phyloP scores from a whole-genome alignment of 2,888 invertebrate species.

The Cantharis flavilabris region DNA sequence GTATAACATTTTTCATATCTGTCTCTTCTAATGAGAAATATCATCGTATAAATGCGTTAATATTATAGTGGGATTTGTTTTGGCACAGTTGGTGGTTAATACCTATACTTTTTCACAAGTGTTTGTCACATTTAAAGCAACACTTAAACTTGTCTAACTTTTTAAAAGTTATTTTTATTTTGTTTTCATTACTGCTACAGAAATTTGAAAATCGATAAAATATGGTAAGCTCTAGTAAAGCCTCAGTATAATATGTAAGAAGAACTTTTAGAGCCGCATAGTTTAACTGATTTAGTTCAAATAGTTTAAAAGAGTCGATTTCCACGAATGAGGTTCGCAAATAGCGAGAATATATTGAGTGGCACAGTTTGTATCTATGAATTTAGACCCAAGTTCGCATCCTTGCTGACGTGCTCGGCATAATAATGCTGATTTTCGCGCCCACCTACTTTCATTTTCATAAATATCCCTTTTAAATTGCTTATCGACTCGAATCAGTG shows the following conservation, averaged over 20 bases:
- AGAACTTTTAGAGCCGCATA: constrained; percentile 41
- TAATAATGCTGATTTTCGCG: constrained; percentile 43
- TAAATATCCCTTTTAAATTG: constrained; percentile 51
- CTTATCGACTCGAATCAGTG: constrained; percentile 47
- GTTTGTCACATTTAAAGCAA: constrained; percentile 21
- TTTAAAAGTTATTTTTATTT: background rate
- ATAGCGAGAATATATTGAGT: constrained; percentile 46
- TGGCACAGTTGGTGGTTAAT: constrained; percentile 40
- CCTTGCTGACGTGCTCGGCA: constrained; percentile 47
- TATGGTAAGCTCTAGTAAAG: background rate
- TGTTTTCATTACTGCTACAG: background rate
- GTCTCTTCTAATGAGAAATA: constrained; percentile 38
- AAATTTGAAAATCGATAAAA: background rate
- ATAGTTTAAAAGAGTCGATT: constrained; percentile 45
- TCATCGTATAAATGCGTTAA: constrained; percentile 37
- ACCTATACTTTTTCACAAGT: constrained; percentile 40
- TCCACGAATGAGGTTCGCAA: constrained; percentile 45
- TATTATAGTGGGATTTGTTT: constrained; percentile 36
- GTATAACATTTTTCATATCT: constrained; percentile 30
- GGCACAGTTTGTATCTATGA: constrained; percentile 45
- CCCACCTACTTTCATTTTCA: constrained; percentile 51
- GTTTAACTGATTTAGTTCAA: constrained; percentile 48
- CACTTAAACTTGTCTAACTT: constrained; percentile 2
- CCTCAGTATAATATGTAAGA: constrained; percentile 1
- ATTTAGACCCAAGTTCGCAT: constrained; percentile 39